Conservation (phyloP, 2,113 vertebrate species). For the Hucho hucho region DNA sequence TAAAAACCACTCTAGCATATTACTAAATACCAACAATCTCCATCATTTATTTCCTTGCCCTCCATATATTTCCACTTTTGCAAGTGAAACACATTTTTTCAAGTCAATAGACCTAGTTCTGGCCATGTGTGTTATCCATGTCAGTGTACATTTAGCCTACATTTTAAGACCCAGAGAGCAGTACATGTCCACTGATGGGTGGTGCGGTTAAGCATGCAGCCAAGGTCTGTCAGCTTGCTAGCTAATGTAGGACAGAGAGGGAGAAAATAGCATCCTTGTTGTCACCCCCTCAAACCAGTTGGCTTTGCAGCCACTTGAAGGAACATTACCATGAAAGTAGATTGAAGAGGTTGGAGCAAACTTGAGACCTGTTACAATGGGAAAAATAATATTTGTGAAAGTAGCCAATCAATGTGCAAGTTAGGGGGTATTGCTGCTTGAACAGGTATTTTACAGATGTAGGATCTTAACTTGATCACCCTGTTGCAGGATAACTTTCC, state of each 20-base stretch:
- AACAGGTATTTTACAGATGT: no score
- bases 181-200: constrained; percentile 18
- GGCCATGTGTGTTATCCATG: not conserved
- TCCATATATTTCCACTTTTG: no score
- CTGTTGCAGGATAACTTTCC: no score
- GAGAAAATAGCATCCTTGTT: constrained; percentile 60
- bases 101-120: not conserved
- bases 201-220: constrained; percentile 32
- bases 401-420: no score
- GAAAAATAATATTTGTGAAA: not conserved
- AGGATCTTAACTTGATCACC: no score
- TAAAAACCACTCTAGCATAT: no score
- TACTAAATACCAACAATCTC: no score
- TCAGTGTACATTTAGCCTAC: constrained; percentile 14
- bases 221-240: constrained; percentile 38
- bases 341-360: constrained; percentile 47
- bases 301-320: constrained; percentile 36
- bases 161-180: constrained; percentile 1
- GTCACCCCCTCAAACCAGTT: not conserved
- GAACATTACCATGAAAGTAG: constrained; percentile 46
- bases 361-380: constrained; percentile 37
- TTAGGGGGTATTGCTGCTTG: no score
- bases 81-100: not conserved
- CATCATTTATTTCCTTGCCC: no score
- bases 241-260: constrained; percentile 50